Evolutionary conservation across 2,113 vertebrate genomes (phyloP).

Genomic region (Hippocampus barbouri): DNA sequence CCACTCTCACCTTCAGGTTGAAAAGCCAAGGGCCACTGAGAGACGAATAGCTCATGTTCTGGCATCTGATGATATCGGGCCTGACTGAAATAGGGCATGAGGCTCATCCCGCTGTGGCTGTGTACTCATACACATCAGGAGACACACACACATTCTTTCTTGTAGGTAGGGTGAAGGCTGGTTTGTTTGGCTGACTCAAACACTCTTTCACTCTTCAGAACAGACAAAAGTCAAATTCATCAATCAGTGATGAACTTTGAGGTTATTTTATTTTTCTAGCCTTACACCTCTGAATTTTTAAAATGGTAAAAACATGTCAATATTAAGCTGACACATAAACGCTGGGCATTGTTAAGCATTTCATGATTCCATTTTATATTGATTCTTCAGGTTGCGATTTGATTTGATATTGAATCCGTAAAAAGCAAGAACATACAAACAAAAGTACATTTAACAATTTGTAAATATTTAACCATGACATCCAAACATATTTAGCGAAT

Average conservation of each 20-base stretch:
- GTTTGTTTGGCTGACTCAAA: slow-evolving; percentile 23
- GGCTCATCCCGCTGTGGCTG: slow-evolving; percentile 53
- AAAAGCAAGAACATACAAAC: too few relatives aligned
- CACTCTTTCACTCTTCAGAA: slow-evolving; percentile 2
- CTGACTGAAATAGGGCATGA: slow-evolving; percentile 69
- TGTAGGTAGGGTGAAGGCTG: slow-evolving; percentile 15
- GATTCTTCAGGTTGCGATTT: too few relatives aligned
- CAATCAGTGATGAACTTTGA: neutral
- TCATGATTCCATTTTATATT: too few relatives aligned
- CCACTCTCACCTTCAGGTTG: slow-evolving; percentile 60
- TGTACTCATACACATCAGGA: slow-evolving; percentile 37
- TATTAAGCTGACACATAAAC: neutral
- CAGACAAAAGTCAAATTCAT: neutral
- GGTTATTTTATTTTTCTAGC: neutral
- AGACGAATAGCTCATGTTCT: slow-evolving; percentile 45
- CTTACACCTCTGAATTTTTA: too few relatives aligned
- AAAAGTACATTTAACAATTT: too few relatives aligned
- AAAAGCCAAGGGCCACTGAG: slow-evolving; percentile 47
- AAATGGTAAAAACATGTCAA: neutral
- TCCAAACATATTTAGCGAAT: too few relatives aligned
- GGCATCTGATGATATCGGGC: slow-evolving; percentile 66
- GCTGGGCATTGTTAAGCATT: too few relatives aligned
- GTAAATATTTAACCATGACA: too few relatives aligned
- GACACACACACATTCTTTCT: slow-evolving; percentile 24
- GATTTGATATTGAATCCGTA: too few relatives aligned